phyloP scores from a whole-genome alignment of 2,113 vertebrate genomes.

The Aviceda subcristata region DNA sequence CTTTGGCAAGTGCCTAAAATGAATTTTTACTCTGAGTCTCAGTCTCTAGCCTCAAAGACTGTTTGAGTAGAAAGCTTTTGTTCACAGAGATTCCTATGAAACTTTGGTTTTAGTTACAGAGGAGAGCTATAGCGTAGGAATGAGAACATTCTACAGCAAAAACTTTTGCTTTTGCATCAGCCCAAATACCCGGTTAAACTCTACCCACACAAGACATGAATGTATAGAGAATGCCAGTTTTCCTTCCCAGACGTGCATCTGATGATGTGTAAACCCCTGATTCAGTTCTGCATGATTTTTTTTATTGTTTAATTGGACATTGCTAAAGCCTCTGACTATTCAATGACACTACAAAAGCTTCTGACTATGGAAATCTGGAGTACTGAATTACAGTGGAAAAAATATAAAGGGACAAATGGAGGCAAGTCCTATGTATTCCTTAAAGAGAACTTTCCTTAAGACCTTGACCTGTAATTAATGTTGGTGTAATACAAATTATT shows the following conservation, averaged over 20 bases:
- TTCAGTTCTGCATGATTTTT: background rate
- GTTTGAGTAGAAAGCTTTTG: background rate
- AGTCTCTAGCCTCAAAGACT: background rate
- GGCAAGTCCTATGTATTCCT: background rate
- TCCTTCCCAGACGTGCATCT: background rate
- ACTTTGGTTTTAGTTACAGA: background rate
- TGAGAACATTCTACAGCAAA: background rate
- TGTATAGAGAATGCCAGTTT: background rate
- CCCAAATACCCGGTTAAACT: background rate
- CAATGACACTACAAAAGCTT: background rate
- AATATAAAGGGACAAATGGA: background rate
- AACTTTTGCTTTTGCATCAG: background rate
- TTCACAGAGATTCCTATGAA: background rate
- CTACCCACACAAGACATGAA: background rate
- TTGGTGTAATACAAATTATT: background rate
- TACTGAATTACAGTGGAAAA: background rate
- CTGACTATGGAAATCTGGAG: background rate
- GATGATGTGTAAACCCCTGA: background rate
- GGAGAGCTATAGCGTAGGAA: background rate
- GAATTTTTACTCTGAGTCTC: background rate
- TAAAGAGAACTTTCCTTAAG: background rate
- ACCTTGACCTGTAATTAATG: background rate
- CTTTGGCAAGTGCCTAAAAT: background rate
- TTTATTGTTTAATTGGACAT: background rate
- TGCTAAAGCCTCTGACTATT: background rate